Base-by-base conservation (phyloP, 2,888 invertebrate species). In the Andrena flavipes region DNA sequence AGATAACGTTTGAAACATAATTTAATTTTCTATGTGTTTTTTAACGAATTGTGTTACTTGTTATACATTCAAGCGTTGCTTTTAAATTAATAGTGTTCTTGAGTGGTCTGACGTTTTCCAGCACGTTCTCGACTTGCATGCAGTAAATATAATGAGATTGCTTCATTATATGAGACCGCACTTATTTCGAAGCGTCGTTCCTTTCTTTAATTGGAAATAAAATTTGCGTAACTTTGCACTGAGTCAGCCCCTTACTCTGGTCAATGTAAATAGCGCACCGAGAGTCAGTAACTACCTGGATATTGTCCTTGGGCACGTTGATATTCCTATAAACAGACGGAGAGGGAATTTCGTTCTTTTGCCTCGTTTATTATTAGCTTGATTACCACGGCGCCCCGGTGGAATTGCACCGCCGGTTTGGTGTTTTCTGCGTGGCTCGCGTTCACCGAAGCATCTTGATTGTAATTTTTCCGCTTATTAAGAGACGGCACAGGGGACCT, bases 231-330 rank as follows among this genome's bases (percentile, higher is more conserved):
- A 23, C 35, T 16, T 0, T 16, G 23, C 23, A 54, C 16, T 23
- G 69, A 76, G 74, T 80, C 56, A 59, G 64, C 68, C 67, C 48
- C 74, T 51, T 42, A 70, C 75, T 69, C 67, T n/a, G 59, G 33
- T 54, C 68, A 26, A 26, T 35, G 63, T 56, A 70, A 78, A 75
- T 26, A 60, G 16, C 65, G 26, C n/a, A 60, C 51, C 48, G 35
- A 67, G 76, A 64, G 54, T 76, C 75, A 16, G 65, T 68, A 67
- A n/a, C 23, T 71, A 65, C 65, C 67, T 65, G 74, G 54, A 56
- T 35, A 75, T 69, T 77, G 78, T 84, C 84, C 84, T 82, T 84
- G 84, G 42, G 68, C 23, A 59, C 30, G 60, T 10, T 59, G 59
- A 75, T 72, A 71, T 69, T 69, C 71, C 73, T 77, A 67, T 74